phyloP scores from a whole-genome alignment of 1,140 invertebrate genomes.

The Bombus confusus region DNA sequence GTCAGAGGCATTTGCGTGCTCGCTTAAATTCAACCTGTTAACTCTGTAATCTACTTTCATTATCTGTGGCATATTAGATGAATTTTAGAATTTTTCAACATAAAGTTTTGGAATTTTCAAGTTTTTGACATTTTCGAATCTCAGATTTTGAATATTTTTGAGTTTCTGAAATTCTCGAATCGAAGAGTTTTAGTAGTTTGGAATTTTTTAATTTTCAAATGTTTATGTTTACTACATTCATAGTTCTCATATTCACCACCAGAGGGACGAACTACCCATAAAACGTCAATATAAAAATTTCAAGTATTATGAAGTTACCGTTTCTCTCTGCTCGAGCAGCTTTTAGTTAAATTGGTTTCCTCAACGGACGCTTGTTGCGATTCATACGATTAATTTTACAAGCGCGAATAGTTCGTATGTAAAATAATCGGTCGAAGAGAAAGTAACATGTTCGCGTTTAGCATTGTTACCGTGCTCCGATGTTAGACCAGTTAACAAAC shows the following conservation, averaged over 20 bases:
- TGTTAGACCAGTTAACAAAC: slow-evolving; percentile 26
- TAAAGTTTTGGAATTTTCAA: background rate
- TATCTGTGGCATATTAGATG: background rate
- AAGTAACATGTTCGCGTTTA: slow-evolving; percentile 28
- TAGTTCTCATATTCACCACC: background rate
- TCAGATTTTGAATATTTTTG: background rate
- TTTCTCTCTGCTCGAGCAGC: background rate
- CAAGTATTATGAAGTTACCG: background rate
- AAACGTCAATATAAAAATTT: background rate
- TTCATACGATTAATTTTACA: background rate
- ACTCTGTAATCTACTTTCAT: background rate
- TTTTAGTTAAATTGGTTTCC: background rate
- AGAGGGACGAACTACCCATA: background rate
- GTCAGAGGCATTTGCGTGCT: background rate
- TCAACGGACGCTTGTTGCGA: background rate
- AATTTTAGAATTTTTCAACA: background rate
- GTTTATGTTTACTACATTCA: background rate
- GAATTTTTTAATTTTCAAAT: background rate
- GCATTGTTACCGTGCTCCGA: slow-evolving; percentile 16
- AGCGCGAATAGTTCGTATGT: background rate
- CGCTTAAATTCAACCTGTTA: slow-evolving; percentile 9
- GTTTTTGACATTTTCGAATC: background rate
- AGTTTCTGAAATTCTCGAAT: background rate
- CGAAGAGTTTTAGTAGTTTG: too few relatives aligned
- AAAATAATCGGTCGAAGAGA: slow-evolving; percentile 37